Conservation (phyloP, 2,113 vertebrate genomes). For the Hypocryptadius cinnamomeus region DNA sequence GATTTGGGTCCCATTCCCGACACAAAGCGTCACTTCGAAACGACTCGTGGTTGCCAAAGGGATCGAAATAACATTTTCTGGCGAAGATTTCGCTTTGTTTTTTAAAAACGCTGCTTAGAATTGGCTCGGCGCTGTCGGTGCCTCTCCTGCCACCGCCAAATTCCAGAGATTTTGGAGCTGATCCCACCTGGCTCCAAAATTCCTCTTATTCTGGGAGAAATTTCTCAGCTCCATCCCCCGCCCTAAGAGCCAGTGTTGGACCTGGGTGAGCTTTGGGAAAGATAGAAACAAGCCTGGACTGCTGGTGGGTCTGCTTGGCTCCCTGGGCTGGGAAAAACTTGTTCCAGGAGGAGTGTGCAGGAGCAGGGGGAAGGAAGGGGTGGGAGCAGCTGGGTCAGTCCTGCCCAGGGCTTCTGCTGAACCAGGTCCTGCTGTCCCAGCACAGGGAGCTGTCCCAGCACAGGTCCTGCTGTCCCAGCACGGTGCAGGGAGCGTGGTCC, state of each 20-base stretch:
- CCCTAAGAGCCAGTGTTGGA: neutral
- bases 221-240: neutral
- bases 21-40: neutral
- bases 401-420: neutral
- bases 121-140: neutral
- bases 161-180: neutral
- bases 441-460: fast-evolving
- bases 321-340: neutral
- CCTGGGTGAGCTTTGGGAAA: neutral
- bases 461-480: neutral
- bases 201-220: neutral
- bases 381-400: neutral
- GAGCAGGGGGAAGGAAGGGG: neutral
- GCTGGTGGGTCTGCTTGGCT: neutral
- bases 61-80: conserved; percentile 33
- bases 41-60: neutral
- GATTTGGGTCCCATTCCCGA: neutral
- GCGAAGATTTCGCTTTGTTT: neutral
- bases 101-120: neutral
- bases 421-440: neutral
- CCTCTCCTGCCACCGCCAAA: neutral
- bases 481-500: fast-evolving
- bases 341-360: neutral
- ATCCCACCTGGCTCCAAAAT: neutral
- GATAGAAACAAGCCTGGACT: neutral